Percentiles rank a stretch among this genome's conserved stretches.
phyloP scores from a whole-genome alignment of 1,140 invertebrate genomes.

The Apis cerana region DNA sequence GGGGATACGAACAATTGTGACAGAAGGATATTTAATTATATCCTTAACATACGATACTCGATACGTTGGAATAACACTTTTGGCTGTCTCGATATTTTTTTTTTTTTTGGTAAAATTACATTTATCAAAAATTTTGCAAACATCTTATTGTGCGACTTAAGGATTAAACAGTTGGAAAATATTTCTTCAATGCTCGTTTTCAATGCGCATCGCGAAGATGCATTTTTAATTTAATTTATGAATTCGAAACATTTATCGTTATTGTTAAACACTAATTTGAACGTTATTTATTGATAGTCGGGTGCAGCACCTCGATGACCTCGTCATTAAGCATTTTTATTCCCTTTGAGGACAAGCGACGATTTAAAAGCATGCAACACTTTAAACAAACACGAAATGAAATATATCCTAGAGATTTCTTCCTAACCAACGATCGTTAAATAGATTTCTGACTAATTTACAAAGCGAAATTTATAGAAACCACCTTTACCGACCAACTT shows the following conservation, averaged over 20 bases:
- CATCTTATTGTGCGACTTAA: not conserved
- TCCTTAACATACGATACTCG: too few species aligned
- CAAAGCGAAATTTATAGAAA: slow-evolving; percentile 27
- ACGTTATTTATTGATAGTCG: slow-evolving; percentile 13
- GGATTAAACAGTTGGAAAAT: slow-evolving; percentile 9
- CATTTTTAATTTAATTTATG: not conserved
- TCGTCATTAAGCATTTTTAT: not conserved
- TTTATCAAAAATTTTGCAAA: not conserved
- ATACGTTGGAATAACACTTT: too few species aligned
- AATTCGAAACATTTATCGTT: not conserved
- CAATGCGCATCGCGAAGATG: not conserved
- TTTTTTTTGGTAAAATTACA: not conserved
- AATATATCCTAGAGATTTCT: slow-evolving; percentile 4
- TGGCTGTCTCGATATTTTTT: too few species aligned
- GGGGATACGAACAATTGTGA: not conserved
- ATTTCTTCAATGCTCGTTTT: not conserved
- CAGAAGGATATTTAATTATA: not conserved
- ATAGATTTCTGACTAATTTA: slow-evolving; percentile 28
- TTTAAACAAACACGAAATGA: not conserved
- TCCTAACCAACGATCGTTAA: not conserved
- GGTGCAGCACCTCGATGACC: slow-evolving; percentile 2
- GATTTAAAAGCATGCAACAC: slow-evolving; percentile 6
- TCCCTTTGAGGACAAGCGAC: not conserved
- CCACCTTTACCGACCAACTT: slow-evolving; percentile 33
- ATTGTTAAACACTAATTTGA: not conserved